Evolutionary conservation across 2,113 vertebrate genomes (phyloP), one percentile per base, ranked within the genome.

Genomic region (Hylia prasina): DNA sequence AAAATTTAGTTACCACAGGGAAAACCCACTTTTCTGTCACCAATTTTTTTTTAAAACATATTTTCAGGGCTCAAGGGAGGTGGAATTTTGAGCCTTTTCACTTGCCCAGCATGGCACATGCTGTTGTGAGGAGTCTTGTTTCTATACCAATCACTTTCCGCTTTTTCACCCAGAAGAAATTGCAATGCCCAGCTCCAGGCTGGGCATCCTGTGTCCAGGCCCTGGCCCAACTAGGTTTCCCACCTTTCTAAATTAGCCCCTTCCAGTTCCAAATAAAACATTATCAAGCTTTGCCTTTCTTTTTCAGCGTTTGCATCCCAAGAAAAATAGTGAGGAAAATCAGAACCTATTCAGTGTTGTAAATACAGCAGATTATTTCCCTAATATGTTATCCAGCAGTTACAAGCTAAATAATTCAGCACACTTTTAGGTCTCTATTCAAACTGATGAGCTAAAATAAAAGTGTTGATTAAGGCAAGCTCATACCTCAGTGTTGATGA

Each of bases 391-490:
- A 91, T 47, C 84, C n/a, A 68, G 72, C 75, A 80, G 37, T 89
- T 93, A 87, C 51, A 79, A 87, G 89, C 78, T 75, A 47, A 94
- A 91, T 97, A 96, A 96, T 96, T 96, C 72, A 94, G 56, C 35
- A 44, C 31, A 27, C 79, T 95, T 96, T 91, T 45, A 88, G 56
- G 70, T 64, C 35, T 82, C 68, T 81, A 71, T 94, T 97, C 82
- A 94, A 80, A 92, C 16, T 90, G 79, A 93, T 85, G 73, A 92
- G 90, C 87, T 91, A 57, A 92, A 94, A 94, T 94, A 82, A 96
- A 82, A 82, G 61, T 77, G 90, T 94, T 96, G 95, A 97, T 97
- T 90, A 95, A 95, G 85, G 61, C 61, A 87, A 94, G 90, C 6
- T 10, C 42, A 7, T 76, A 69, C 94, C 86, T 96, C 71, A 8